Percentiles rank a stretch among this genome's conserved stretches.
Conservation (phyloP, 2,888 invertebrate species). For the Halocaridina rubra region DNA sequence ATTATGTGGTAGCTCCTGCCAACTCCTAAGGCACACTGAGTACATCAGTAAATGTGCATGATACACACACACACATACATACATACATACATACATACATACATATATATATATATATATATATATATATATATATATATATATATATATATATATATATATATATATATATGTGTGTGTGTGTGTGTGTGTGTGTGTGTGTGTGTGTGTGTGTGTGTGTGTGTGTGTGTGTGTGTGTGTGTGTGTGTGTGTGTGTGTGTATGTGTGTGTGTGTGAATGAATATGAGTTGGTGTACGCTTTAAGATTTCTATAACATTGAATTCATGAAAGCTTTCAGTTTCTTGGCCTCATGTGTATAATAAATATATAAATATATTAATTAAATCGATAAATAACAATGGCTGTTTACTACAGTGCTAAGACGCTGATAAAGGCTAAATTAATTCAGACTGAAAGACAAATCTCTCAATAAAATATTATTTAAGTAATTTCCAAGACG, state of each 20-base stretch:
- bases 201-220: constrained; percentile 19
- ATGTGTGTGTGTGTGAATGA: not conserved
- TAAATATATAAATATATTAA: not conserved
- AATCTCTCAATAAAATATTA: too few species aligned
- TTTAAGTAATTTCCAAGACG: too few species aligned
- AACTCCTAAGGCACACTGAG: not conserved
- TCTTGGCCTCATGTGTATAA: not conserved
- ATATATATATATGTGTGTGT: constrained; percentile 6
- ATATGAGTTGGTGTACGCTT: not conserved
- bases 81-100: constrained; percentile 6
- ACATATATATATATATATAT: not conserved
- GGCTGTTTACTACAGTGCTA: too few species aligned
- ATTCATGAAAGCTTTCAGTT: not conserved
- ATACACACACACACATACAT: not conserved
- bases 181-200: not conserved
- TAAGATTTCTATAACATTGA: too few species aligned
- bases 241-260: not conserved
- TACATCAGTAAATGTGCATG: not conserved
- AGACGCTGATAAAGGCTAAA: too few species aligned
- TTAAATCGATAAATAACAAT: too few species aligned
- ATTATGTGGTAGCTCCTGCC: not conserved
- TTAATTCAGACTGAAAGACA: too few species aligned
- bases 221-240: not conserved
- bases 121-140: not conserved
- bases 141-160: constrained; percentile 6